Evolutionary conservation across 2,888 invertebrate species (phyloP).

Genomic region (Pandemis heparana): DNA sequence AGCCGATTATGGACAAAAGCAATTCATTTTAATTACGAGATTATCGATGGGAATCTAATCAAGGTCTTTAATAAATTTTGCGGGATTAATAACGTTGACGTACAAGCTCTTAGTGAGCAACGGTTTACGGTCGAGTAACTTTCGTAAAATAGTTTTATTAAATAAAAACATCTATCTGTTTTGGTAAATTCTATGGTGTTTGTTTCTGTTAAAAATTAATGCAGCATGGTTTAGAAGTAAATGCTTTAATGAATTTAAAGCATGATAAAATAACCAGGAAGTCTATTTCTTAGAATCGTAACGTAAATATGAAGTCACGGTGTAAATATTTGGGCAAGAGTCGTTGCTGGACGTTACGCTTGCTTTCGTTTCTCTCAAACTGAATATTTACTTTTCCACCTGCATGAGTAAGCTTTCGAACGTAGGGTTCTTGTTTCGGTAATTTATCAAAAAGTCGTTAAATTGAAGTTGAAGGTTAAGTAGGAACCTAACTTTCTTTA

Average conservation of each 20-base stretch:
- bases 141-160: constrained; percentile 8
- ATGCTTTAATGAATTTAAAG: constrained; percentile 21
- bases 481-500: not conserved
- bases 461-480: constrained; percentile 11
- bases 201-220: constrained; percentile 10
- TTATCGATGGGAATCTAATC: constrained; percentile 43
- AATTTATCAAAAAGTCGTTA: constrained; percentile 50
- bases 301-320: constrained; percentile 68
- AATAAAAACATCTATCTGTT: not conserved
- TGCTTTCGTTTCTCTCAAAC: constrained; percentile 66
- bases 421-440: constrained; percentile 41
- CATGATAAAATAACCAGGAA: constrained; percentile 48
- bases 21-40: constrained; percentile 47
- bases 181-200: not conserved
- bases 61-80: constrained; percentile 31
- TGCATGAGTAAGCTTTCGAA: constrained; percentile 61
- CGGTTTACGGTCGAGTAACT: constrained; percentile 1
- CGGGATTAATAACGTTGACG: constrained; percentile 28
- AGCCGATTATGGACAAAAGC: constrained; percentile 46
- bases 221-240: constrained; percentile 22
- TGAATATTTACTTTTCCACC: constrained; percentile 67
- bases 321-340: constrained; percentile 69
- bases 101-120: constrained; percentile 10
- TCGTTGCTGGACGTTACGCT: constrained; percentile 69
- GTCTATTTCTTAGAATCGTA: constrained; percentile 68